phyloP scores from a whole-genome alignment of 2,888 invertebrate species.

The Phyto melanocephala region DNA sequence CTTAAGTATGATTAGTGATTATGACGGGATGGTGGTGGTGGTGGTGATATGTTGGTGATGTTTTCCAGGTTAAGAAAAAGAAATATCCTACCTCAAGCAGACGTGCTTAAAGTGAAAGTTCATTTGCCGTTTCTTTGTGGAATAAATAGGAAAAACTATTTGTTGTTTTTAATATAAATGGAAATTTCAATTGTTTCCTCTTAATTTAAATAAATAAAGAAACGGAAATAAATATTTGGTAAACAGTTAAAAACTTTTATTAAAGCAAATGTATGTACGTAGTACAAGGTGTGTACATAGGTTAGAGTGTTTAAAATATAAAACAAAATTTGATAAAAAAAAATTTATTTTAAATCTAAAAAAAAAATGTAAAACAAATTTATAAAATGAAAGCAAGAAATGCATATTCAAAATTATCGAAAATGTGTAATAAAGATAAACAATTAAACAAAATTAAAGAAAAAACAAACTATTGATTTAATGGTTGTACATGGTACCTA shows the following conservation, averaged over 20 bases:
- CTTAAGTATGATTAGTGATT: slow-evolving; percentile 35
- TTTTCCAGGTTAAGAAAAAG: slow-evolving; percentile 45
- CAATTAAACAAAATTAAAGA: too few relatives aligned
- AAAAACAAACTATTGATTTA: too few relatives aligned
- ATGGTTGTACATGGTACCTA: too few relatives aligned
- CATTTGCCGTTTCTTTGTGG: slow-evolving; percentile 16
- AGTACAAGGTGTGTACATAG: background rate
- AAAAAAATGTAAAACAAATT: too few relatives aligned
- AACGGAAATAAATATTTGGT: slow-evolving; percentile 39
- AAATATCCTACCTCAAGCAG: slow-evolving; percentile 53
- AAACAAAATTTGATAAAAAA: too few relatives aligned
- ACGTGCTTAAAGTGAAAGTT: slow-evolving; percentile 60
- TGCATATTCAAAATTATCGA: too few relatives aligned
- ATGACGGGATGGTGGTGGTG: slow-evolving; percentile 10
- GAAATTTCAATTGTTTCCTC: slow-evolving; percentile 55
- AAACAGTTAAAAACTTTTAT: background rate
- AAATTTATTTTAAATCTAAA: too few relatives aligned
- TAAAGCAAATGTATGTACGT: background rate
- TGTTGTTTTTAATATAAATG: slow-evolving; percentile 22
- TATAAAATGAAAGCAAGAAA: too few relatives aligned
- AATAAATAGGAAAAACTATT: slow-evolving; percentile 56
- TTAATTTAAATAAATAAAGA: slow-evolving; percentile 16
- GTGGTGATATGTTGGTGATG: slow-evolving; percentile 5
- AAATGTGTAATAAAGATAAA: too few relatives aligned
- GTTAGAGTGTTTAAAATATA: too few relatives aligned